These are phyloP conservation scores for Danaus chrysippus DNA, from an alignment of 2,888 invertebrate genomes.

Conservation along the genomic window DNA sequence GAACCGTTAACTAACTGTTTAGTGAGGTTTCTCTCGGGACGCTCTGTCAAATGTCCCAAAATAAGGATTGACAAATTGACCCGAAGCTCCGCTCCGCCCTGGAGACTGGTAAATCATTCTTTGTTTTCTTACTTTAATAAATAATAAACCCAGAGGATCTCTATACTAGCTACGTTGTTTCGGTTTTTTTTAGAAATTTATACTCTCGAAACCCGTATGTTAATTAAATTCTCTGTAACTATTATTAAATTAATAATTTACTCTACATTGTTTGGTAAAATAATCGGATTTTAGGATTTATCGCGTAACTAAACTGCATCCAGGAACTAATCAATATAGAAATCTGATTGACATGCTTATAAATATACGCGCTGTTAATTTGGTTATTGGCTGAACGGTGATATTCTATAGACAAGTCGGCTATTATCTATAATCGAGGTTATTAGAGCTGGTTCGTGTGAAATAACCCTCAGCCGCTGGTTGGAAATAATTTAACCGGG, in stretches of 20 bases:
- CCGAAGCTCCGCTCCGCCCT: conserved; percentile 22
- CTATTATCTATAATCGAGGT: conserved; percentile 22
- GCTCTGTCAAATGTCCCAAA: conserved; percentile 24
- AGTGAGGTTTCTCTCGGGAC: conserved; percentile 8
- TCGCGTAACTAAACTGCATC: not conserved
- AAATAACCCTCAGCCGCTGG: conserved; percentile 21
- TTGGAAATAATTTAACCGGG: conserved; percentile 19
- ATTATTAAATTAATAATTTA: no score
- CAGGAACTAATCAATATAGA: not conserved
- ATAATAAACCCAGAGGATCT: conserved; percentile 25
- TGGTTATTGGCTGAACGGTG: conserved; percentile 22
- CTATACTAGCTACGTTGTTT: not conserved
- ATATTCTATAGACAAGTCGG: conserved; percentile 16
- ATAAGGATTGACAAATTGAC: conserved; percentile 35
- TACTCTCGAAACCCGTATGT: no score
- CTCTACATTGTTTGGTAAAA: no score
- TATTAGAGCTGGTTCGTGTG: conserved; percentile 22
- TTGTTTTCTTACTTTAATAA: conserved; percentile 29
- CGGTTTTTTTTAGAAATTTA: not conserved
- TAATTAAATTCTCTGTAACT: no score
- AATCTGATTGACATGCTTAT: not conserved
- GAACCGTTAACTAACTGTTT: conserved; percentile 8
- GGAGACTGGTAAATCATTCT: conserved; percentile 20
- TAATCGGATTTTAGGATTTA: no score
- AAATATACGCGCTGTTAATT: conserved; percentile 8